These are phyloP conservation scores for Heliocidaris tuberculata DNA, from an alignment of 35 echinoderm and acorn worm genomes.

Conservation along the genomic window DNA sequence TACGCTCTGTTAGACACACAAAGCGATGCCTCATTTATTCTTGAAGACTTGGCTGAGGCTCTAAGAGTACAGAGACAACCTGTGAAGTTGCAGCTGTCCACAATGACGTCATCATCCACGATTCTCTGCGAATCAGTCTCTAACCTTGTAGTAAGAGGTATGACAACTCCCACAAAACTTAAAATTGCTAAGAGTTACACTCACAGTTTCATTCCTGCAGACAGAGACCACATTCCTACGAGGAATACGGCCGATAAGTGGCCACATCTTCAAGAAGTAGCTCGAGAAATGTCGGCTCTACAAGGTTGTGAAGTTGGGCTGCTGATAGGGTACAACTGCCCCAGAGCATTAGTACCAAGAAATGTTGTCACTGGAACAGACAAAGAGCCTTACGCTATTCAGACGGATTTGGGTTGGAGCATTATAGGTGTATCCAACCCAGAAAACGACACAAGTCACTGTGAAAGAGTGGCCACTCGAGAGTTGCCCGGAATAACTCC, in stretches of 20 bases:
- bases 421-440: conserved; percentile 33
- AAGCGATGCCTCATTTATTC: conserved; percentile 64
- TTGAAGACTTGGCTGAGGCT: neutral
- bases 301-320: conserved; percentile 48
- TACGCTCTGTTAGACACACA: conserved; percentile 75
- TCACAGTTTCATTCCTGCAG: conserved; percentile 23
- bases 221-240: conserved; percentile 42
- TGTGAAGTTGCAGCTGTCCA: conserved; percentile 43
- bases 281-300: conserved; percentile 18
- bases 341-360: conserved; percentile 11
- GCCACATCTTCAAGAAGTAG: conserved; percentile 51
- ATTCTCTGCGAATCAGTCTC: conserved; percentile 32
- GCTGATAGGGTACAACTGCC: conserved; percentile 44
- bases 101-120: conserved; percentile 53
- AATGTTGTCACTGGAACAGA: conserved; percentile 17
- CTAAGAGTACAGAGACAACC: conserved; percentile 51
- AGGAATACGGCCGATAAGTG: conserved; percentile 45
- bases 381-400: conserved; percentile 37
- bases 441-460: neutral
- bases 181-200: conserved; percentile 37
- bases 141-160: conserved; percentile 49
- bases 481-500: conserved; percentile 17
- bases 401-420: conserved; percentile 40
- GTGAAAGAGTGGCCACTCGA: conserved; percentile 12
- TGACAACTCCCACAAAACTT: neutral